Base-by-base conservation (phyloP, 2,888 invertebrate genomes). In the Cheilosia soror region DNA sequence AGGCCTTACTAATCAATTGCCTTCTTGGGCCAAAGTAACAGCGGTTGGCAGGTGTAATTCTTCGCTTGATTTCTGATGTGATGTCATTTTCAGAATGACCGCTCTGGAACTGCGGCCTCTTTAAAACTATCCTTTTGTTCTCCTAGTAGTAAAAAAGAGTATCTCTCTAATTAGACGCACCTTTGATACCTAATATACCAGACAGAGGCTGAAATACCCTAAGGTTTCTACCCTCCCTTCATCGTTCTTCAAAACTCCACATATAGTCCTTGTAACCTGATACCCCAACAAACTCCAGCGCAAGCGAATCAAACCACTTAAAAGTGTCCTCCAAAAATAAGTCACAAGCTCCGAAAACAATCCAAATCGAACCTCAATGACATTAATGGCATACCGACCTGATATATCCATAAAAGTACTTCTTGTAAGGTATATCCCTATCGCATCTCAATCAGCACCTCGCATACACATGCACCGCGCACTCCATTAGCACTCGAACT, bases 341-440 rank as follows among this genome's bases (percentile, higher is more conserved):
- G 60, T 60, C 51, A 53, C 37, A 13, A 57, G 31, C 60, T 29
- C 25, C 31, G 13, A 13, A 58, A 29, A 44, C 69, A 65, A 69
- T 72, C 76, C 65, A 53, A 82, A 65, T 82, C 65, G 58, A 71
- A 66, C 68, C 33, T 75, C 69, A 78, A 69, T 79, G 31, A 33
- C 44, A 58, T 65, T 47, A 55, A 49, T 63, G 53, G 65, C 42
- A 15, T 27, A 69, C 63, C 69, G 58, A 65, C 40, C 78, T 75
- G 73, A 84, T 79, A 75, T 63, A 75, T 79, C 83, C 84, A 84
- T 84, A 79, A 76, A 79, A 84, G 79, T 58, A 68, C 73, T 68
- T 68, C 73, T 68, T 68, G 42, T 69, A 44, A 20, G 29, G 65
- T 68, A 63, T 49, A 37, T 58, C 60, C 49, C 79, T 80, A 84